These are phyloP conservation scores for Drosophila anceps DNA, from an alignment of 2,888 invertebrate genomes.

Conservation along the genomic window DNA sequence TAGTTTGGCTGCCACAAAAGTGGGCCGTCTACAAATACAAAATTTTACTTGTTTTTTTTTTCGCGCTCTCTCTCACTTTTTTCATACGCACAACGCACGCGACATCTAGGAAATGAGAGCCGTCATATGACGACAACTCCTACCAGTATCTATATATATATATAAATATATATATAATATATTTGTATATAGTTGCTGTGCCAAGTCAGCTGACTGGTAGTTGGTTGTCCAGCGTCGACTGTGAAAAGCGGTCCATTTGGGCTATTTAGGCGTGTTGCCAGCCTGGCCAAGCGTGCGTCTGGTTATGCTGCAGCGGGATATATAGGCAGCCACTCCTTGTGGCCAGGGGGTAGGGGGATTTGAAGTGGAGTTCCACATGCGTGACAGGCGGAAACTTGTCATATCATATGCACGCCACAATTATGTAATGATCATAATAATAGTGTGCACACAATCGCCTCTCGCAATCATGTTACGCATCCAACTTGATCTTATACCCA, in stretches of 20 bases:
- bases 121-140: slow-evolving; percentile 62
- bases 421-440: slow-evolving; percentile 70
- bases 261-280: slow-evolving; percentile 66
- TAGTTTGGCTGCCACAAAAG: slow-evolving; percentile 44
- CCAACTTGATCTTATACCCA: slow-evolving; percentile 5
- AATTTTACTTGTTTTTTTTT: slow-evolving; percentile 14
- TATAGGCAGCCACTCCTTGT: slow-evolving; percentile 3
- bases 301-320: slow-evolving; percentile 8
- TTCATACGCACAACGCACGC: slow-evolving; percentile 63
- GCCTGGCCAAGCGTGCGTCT: slow-evolving; percentile 4
- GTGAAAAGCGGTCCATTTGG: slow-evolving; percentile 75
- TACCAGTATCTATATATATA: slow-evolving; percentile 19
- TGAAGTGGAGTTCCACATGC: slow-evolving; percentile 50
- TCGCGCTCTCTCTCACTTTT: slow-evolving; percentile 2
- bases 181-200: slow-evolving; percentile 12
- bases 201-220: slow-evolving; percentile 71
- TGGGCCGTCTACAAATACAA: slow-evolving; percentile 53
- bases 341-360: background rate
- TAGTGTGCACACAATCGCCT: slow-evolving; percentile 27
- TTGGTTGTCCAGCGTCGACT: slow-evolving; percentile 54
- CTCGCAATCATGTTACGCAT: slow-evolving; percentile 35
- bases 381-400: slow-evolving; percentile 80
- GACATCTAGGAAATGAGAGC: slow-evolving; percentile 77
- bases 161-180: background rate
- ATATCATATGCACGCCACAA: slow-evolving; percentile 78